Conservation (phyloP, 2,113 vertebrate genomes). For the Alethe diademata region DNA sequence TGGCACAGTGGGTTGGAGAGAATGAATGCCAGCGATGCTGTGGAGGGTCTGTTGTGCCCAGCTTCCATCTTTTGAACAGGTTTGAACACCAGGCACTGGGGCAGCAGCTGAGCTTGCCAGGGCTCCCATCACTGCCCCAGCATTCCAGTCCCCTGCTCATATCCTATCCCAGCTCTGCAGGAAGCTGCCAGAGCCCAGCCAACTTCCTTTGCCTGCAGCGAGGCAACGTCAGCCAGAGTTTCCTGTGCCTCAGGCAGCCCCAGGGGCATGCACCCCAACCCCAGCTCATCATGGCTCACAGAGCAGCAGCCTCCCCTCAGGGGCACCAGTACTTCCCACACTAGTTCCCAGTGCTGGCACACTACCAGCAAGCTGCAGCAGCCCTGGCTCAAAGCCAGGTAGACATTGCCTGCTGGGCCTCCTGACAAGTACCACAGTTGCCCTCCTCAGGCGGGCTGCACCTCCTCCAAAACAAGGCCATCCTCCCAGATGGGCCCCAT, state of each 20-base stretch:
- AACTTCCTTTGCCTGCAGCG: accelerated
- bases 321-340: neutral
- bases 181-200: neutral
- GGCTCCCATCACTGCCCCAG: accelerated
- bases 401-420: neutral
- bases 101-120: neutral
- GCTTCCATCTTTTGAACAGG: neutral
- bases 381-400: neutral
- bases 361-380: neutral
- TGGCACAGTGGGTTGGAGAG: accelerated
- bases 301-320: neutral
- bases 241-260: accelerated
- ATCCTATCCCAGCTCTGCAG: accelerated
- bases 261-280: neutral
- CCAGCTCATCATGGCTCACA: accelerated
- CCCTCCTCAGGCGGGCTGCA: neutral
- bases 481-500: neutral
- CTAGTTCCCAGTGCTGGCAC: neutral
- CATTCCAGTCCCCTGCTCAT: neutral
- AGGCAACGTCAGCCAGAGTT: neutral
- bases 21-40: neutral
- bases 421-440: accelerated
- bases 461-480: neutral
- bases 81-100: neutral
- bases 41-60: accelerated